These are phyloP conservation scores for Ophioderma brevispina DNA, from an alignment of 35 echinoderm and acorn worm genomes.

Conservation along the genomic window DNA sequence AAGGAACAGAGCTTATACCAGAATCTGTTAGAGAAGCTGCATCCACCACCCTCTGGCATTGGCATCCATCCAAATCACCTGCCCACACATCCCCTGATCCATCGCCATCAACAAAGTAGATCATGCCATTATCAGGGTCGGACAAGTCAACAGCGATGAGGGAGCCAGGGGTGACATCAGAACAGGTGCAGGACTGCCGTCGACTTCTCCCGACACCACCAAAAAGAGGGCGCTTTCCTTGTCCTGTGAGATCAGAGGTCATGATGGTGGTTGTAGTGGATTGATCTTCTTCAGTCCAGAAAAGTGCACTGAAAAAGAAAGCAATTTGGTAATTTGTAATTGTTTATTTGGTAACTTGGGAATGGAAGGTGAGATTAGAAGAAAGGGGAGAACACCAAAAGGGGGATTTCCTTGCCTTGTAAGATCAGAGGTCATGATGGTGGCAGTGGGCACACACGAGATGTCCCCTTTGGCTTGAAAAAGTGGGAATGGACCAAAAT, in stretches of 20 bases:
- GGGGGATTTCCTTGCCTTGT: no score
- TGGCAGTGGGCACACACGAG: no score
- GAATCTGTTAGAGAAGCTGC: conserved; percentile 35
- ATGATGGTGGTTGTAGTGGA: conserved; percentile 7
- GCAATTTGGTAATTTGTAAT: no score
- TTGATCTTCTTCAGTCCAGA: conserved; percentile 53
- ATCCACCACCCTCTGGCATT: conserved; percentile 47
- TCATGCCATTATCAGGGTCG: not conserved
- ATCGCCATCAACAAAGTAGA: conserved; percentile 48
- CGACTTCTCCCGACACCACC: conserved; percentile 19
- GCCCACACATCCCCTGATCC: conserved; percentile 41
- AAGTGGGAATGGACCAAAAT: no score
- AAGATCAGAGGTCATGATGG: no score
- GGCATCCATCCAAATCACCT: conserved; percentile 65
- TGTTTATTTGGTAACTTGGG: no score
- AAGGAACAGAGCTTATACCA: conserved; percentile 27
- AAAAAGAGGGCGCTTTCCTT: conserved; percentile 34
- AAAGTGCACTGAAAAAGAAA: conserved; percentile 38
- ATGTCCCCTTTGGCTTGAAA: no score
- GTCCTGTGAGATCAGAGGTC: conserved; percentile 61
- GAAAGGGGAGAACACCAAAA: no score
- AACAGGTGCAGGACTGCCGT: conserved; percentile 51
- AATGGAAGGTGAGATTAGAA: no score
- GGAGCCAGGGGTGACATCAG: not conserved
- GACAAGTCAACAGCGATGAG: conserved; percentile 63